phyloP scores from a whole-genome alignment of 2,888 invertebrate species.

The Dermolepida albohirtum region DNA sequence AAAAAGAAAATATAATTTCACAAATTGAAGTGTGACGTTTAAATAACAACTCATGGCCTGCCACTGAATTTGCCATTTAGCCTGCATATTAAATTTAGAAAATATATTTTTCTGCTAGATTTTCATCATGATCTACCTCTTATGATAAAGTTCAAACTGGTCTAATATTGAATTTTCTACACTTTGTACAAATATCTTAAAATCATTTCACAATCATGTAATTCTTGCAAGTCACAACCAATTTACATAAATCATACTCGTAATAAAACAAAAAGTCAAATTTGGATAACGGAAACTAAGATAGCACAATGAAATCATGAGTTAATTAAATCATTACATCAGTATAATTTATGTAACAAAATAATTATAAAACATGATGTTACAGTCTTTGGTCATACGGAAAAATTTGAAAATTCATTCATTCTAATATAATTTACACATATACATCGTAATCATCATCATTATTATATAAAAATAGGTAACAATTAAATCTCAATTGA shows the following conservation, averaged over 20 bases:
- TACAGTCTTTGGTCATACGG: slow-evolving; percentile 34
- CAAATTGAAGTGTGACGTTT: too few species aligned
- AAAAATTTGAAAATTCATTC: slow-evolving; percentile 35
- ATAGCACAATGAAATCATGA: slow-evolving; percentile 7
- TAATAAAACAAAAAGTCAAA: slow-evolving; percentile 6
- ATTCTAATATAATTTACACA: slow-evolving; percentile 31
- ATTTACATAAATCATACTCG: slow-evolving; percentile 12
- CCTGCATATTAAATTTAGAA: too few species aligned
- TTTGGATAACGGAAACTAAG: background rate
- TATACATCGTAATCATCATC: slow-evolving; percentile 18
- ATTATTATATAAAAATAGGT: slow-evolving; percentile 34
- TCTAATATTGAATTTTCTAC: slow-evolving; percentile 26
- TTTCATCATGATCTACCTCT: slow-evolving; percentile 20
- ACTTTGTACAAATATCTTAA: slow-evolving; percentile 19
- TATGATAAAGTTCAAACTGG: slow-evolving; percentile 20
- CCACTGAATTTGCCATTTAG: too few species aligned
- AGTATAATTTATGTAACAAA: background rate
- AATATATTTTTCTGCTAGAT: background rate
- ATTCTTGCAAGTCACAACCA: slow-evolving; percentile 26
- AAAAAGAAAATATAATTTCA: slow-evolving; percentile 1
- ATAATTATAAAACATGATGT: slow-evolving; percentile 6
- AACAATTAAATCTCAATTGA: slow-evolving; percentile 37
- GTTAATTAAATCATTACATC: slow-evolving; percentile 5
- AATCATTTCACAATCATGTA: slow-evolving; percentile 13
- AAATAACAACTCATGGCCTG: too few species aligned